Conservation (phyloP, 2,797 vertebrate species). For the Mastacembelus armatus region DNA sequence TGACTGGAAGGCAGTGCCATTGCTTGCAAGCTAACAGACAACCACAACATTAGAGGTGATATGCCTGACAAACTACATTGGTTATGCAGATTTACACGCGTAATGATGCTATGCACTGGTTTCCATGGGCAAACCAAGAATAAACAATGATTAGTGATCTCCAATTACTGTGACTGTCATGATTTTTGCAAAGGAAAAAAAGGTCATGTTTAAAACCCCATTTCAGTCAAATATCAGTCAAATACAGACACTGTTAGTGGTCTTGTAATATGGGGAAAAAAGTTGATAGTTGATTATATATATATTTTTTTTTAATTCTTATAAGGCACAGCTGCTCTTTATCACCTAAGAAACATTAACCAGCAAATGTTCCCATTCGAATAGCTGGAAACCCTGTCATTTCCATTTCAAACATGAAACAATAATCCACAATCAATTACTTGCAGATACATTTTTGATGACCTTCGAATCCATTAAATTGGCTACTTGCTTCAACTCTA, state of each 20-base stretch:
- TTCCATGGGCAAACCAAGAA: slow-evolving; percentile 35
- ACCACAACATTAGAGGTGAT: slow-evolving; percentile 56
- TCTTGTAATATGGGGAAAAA: neutral
- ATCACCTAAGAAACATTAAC: no score
- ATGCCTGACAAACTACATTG: slow-evolving; percentile 66
- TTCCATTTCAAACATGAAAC: no score
- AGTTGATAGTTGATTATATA: no score
- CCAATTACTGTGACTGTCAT: neutral
- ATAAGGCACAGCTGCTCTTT: no score
- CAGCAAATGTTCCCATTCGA: no score
- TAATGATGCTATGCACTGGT: slow-evolving; percentile 46
- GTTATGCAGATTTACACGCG: slow-evolving; percentile 64
- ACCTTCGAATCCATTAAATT: no score
- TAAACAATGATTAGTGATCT: slow-evolving; percentile 22
- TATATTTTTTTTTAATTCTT: no score
- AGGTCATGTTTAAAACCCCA: neutral
- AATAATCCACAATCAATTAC: no score
- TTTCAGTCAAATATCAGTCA: neutral
- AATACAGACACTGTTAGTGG: neutral
- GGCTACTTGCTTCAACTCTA: no score
- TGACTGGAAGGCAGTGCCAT: slow-evolving; percentile 33
- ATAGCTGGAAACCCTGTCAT: no score
- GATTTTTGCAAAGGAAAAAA: neutral
- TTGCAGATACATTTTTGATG: no score
- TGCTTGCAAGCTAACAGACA: slow-evolving; percentile 62